These are phyloP conservation scores for Alcis repandata DNA, from an alignment of 2,888 invertebrate genomes.

Conservation along the genomic window DNA sequence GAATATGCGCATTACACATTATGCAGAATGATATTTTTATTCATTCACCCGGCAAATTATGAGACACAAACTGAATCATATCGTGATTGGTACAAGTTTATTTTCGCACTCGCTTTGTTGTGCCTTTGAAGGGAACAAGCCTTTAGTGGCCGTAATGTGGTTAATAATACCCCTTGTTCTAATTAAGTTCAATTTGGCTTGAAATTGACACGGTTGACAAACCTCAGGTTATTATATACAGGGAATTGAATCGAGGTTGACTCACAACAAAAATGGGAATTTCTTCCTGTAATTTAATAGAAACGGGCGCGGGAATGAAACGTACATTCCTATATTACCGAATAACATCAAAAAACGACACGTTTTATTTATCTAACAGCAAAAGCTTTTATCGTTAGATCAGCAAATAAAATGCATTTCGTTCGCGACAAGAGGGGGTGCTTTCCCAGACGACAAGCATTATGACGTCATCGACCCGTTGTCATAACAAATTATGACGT, in stretches of 20 bases:
- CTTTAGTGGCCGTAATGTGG: slow-evolving; percentile 14
- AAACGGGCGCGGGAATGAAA: neutral
- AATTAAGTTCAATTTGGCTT: slow-evolving; percentile 8
- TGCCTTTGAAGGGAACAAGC: slow-evolving; percentile 9
- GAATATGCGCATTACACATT: neutral
- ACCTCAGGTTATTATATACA: neutral
- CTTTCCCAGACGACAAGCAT: slow-evolving; percentile 40
- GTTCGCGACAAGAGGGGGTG: slow-evolving; percentile 23
- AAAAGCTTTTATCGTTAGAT: neutral
- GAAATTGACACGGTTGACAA: slow-evolving; percentile 1
- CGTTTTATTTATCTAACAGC: neutral
- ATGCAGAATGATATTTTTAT: too few species aligned
- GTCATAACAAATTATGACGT: slow-evolving; percentile 38
- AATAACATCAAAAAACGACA: neutral
- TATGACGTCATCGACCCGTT: slow-evolving; percentile 43
- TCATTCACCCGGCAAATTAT: neutral
- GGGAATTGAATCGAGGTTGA: neutral
- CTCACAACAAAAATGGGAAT: neutral
- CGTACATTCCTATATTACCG: neutral
- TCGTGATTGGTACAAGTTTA: slow-evolving; percentile 4
- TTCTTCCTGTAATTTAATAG: neutral
- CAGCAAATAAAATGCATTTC: slow-evolving; percentile 7
- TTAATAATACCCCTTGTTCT: slow-evolving; percentile 14
- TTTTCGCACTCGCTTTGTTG: slow-evolving; percentile 31
- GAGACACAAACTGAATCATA: neutral